phyloP scores from a whole-genome alignment of 2,113 vertebrate species.

The Elephas maximus region DNA sequence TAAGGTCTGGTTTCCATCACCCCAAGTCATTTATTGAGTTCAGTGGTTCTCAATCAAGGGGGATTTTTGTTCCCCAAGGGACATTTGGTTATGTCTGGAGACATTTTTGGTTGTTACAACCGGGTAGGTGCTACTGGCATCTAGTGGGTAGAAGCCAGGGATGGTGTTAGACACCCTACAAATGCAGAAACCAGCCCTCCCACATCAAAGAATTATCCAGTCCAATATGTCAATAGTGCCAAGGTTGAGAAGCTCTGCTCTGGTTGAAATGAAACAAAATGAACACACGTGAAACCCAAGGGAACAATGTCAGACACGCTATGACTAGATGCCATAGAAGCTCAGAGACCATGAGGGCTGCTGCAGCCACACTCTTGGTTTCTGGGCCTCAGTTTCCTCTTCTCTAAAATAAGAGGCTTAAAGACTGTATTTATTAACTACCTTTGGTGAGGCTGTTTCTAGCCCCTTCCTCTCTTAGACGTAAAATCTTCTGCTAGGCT shows the following conservation, averaged over 20 bases:
- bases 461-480: background rate
- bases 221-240: background rate
- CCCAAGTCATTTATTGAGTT: background rate
- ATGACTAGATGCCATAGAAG: too few relatives aligned
- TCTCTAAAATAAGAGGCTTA: background rate
- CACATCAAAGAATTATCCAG: fast-evolving
- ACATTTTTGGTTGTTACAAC: fast-evolving
- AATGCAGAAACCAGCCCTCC: background rate
- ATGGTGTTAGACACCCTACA: background rate
- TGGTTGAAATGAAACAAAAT: fast-evolving
- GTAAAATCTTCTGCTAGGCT: background rate
- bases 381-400: background rate
- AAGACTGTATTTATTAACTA: fast-evolving
- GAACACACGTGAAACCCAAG: background rate
- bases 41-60: background rate
- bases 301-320: fast-evolving
- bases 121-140: too few relatives aligned
- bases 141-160: background rate
- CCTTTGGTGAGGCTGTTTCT: fast-evolving
- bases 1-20: background rate
- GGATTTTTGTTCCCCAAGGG: too few relatives aligned
- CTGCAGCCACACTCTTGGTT: background rate
- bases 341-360: fast-evolving
- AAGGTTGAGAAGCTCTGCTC: background rate
- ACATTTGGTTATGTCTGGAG: background rate